Base-by-base conservation (phyloP, 2,113 vertebrate genomes). In the Piprites chloris region DNA sequence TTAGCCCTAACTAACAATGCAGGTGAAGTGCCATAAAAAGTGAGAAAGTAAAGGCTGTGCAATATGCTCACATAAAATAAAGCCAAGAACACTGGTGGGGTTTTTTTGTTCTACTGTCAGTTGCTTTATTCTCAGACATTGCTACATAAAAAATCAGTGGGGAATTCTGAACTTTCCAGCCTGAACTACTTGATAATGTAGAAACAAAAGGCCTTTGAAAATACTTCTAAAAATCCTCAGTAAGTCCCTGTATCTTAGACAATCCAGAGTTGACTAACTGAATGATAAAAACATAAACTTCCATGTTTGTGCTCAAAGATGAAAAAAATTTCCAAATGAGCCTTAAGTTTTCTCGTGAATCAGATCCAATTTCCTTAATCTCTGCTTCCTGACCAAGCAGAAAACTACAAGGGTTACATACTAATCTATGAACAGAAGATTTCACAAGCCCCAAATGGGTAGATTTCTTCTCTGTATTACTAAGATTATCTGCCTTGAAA, bases 151-250 rank as follows among this genome's bases (percentile, higher is more conserved):
- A 85, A 89, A 62, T 5, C 55, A 77, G 33, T 63, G 46, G 42
- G 44, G 44, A 91, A 76, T 62, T 61, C 63, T 71, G 59, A 96
- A 90, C 27, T 42, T 93, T 39, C 8, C 8, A 14, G 63, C 42
- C 52, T 81, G 83, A 92, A 78, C 63, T 68, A 44, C 47, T 58
- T 49, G 21, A 58, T 55, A 58, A 8, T 20, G 18, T 69, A 77
- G 35, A 50, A 94, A 81, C 35, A 80, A 90, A 79, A 94, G 55
- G 33, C 19, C 63, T 94, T 95, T 93, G 63, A 95, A 91, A 76
- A 89, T 68, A 52, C 67, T 56, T 87, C 61, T 77, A 86, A 72
- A 77, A 90, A 88, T 67, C 55, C 65, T 80, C 61, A 59, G 9
- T 69, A 76, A 94, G 47, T 77, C 47, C 33, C 33, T 71, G 1